phyloP scores from a whole-genome alignment of 2,797 vertebrate genomes.

The Crossoptilon crossoptilon region DNA sequence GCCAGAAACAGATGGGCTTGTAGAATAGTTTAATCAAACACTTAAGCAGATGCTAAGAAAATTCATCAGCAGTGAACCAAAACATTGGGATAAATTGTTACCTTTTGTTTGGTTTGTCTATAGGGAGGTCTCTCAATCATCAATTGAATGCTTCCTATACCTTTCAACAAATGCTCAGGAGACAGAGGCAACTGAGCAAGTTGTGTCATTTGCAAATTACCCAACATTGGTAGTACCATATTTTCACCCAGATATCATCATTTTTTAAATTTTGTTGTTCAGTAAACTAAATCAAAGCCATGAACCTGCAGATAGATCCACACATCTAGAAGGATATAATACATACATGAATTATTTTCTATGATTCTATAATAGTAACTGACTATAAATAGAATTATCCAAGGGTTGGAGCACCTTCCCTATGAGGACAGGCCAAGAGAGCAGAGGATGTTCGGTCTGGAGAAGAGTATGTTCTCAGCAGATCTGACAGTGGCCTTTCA shows the following conservation, averaged over 20 bases:
- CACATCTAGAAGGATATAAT: neutral
- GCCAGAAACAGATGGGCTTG: constrained; percentile 79
- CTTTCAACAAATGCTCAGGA: constrained; percentile 17
- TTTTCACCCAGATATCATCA: constrained; percentile 11
- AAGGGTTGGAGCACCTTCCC: neutral
- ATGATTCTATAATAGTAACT: neutral
- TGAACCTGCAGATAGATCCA: neutral
- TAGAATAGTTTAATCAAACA: constrained; percentile 78
- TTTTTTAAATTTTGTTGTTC: constrained; percentile 44
- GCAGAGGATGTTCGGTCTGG: too few relatives aligned
- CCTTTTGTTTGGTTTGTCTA: constrained; percentile 72
- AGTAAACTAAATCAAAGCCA: neutral
- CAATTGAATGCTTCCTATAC: neutral
- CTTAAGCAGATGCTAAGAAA: constrained; percentile 78
- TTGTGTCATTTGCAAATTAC: constrained; percentile 44
- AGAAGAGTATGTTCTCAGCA: too few relatives aligned
- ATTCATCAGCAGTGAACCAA: constrained; percentile 77
- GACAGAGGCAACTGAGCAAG: neutral
- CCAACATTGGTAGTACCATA: neutral
- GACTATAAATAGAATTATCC: neutral
- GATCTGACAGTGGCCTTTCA: too few relatives aligned
- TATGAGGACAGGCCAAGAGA: too few relatives aligned
- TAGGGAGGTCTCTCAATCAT: constrained; percentile 65
- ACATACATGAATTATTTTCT: neutral
- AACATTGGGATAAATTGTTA: constrained; percentile 76